A percentile compares a stretch with the other conserved stretches of the same genome.
phyloP scores from a whole-genome alignment of 2,113 vertebrate genomes.

The Psittacula cyanocephala region DNA sequence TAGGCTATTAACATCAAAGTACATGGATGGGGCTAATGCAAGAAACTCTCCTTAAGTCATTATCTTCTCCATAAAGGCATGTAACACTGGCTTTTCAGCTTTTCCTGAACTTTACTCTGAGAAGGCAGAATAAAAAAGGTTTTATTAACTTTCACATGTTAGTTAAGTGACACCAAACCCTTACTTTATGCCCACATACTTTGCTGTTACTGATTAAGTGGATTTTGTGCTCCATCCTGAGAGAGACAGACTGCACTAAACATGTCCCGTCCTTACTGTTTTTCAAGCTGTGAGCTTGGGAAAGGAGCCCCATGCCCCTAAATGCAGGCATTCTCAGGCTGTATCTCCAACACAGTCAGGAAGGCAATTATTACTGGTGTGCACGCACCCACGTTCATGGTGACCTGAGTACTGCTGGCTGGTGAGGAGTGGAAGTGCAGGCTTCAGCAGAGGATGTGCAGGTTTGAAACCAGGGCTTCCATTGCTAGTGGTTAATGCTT shows the following conservation, averaged over 20 bases:
- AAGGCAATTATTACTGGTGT: not conserved
- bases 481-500: not conserved
- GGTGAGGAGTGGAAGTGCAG: constrained; percentile 15
- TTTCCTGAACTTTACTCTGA: not conserved
- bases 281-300: not conserved
- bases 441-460: constrained; percentile 50
- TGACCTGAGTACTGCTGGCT: constrained; percentile 3
- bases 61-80: not conserved
- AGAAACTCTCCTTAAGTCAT: not conserved
- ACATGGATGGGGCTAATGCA: not conserved
- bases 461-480: constrained; percentile 25
- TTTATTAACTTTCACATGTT: not conserved
- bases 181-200: not conserved
- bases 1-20: constrained; percentile 34
- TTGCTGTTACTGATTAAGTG: not conserved
- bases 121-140: not conserved
- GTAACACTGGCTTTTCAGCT: constrained; percentile 22
- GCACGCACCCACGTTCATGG: not conserved
- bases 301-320: not conserved
- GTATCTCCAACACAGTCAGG: not conserved
- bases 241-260: not conserved
- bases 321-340: not conserved
- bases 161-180: not conserved
- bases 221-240: not conserved
- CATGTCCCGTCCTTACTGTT: not conserved